Conservation (phyloP, 2,113 vertebrate genomes). For the Macquaria australasica region DNA sequence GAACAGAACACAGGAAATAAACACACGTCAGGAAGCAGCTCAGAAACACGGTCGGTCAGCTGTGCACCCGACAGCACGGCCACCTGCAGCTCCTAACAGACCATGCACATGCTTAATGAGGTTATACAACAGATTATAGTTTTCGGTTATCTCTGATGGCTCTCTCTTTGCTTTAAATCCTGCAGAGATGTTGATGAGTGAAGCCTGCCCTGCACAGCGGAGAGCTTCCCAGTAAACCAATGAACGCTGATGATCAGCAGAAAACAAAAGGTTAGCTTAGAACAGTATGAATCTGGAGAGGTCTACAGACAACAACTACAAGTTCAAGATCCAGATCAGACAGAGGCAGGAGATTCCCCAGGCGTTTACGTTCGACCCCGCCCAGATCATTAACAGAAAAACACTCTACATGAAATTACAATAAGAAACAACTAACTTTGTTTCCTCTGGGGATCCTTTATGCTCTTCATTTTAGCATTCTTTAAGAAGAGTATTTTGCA, state of each 20-base stretch:
- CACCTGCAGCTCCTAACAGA: conserved; percentile 24
- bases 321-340: not conserved
- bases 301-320: not conserved
- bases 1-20: conserved; percentile 10
- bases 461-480: too few species aligned
- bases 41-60: not conserved
- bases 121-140: not conserved
- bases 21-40: conserved; percentile 5
- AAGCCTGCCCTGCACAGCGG: not conserved
- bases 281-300: not conserved
- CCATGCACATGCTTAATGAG: conserved; percentile 29
- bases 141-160: not conserved
- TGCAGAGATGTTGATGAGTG: conserved; percentile 35
- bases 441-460: too few species aligned
- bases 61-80: not conserved
- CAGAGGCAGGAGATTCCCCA: not conserved
- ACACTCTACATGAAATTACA: too few species aligned
- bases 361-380: too few species aligned
- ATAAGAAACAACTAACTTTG: too few species aligned
- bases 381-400: too few species aligned
- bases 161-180: conserved; percentile 27
- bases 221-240: conserved; percentile 8
- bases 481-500: too few species aligned
- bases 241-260: not conserved
- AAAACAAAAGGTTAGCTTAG: conserved; percentile 1